These are phyloP conservation scores for Bombus pascuorum DNA, from an alignment of 1,140 invertebrate species.

Conservation along the genomic window DNA sequence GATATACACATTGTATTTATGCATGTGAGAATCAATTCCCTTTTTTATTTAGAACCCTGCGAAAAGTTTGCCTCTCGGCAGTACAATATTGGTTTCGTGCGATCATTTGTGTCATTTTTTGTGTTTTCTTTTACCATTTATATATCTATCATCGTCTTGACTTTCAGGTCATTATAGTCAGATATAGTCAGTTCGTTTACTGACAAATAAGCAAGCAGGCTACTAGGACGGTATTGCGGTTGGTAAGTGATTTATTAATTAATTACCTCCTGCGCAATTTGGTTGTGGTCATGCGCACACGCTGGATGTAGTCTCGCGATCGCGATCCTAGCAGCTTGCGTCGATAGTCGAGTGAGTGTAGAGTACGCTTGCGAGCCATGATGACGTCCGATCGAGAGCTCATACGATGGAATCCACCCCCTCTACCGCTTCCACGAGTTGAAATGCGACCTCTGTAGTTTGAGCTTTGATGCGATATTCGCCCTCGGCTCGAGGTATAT, in stretches of 20 bases:
- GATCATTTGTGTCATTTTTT: constrained; percentile 62
- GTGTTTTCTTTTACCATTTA: constrained; percentile 57
- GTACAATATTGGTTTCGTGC: constrained; percentile 65
- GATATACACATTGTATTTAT: constrained; percentile 64
- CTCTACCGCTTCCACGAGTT: constrained; percentile 72
- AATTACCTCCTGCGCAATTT: constrained; percentile 81
- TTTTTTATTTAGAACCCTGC: constrained; percentile 69
- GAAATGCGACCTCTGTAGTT: constrained; percentile 77
- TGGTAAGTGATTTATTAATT: constrained; percentile 77
- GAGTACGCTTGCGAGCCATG: constrained; percentile 77
- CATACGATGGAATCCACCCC: constrained; percentile 74
- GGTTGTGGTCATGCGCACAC: constrained; percentile 78
- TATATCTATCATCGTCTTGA: constrained; percentile 72
- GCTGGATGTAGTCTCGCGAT: constrained; percentile 80
- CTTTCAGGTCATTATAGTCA: constrained; percentile 66
- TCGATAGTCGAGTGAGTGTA: constrained; percentile 78
- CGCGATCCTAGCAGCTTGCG: constrained; percentile 79
- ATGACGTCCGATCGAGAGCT: constrained; percentile 74
- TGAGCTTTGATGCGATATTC: constrained; percentile 74
- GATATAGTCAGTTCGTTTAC: constrained; percentile 64
- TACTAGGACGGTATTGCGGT: constrained; percentile 73
- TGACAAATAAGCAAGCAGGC: constrained; percentile 69
- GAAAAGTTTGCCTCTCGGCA: constrained; percentile 76
- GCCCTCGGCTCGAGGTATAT: constrained; percentile 76
- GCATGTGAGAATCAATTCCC: constrained; percentile 70